phyloP scores from a whole-genome alignment of 2,113 vertebrate genomes.

The Catagonus wagneri region DNA sequence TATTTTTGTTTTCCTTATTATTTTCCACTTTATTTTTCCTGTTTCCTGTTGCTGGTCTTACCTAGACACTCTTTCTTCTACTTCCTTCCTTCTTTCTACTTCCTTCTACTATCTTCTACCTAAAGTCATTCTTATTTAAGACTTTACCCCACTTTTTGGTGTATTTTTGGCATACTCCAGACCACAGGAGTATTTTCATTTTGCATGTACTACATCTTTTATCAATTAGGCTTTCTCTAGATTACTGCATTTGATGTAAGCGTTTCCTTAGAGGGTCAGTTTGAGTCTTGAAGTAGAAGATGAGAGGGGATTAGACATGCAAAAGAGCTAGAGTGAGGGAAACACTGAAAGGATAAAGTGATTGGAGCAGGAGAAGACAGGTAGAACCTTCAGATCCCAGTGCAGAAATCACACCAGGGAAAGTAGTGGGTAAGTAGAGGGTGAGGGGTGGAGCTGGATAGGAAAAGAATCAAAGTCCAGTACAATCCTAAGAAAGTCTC shows the following conservation, averaged over 20 bases:
- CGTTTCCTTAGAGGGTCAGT: neutral
- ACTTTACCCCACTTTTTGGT: neutral
- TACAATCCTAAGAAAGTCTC: neutral
- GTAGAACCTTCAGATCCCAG: neutral
- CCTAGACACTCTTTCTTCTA: neutral
- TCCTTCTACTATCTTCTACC: neutral
- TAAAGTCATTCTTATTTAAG: neutral
- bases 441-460: fast-evolving
- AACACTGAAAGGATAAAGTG: neutral
- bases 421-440: neutral
- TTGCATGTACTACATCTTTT: neutral
- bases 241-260: neutral
- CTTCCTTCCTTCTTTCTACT: neutral
- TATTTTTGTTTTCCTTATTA: neutral
- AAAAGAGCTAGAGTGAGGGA: neutral
- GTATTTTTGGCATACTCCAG: neutral
- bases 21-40: neutral
- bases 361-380: neutral
- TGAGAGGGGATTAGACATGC: neutral
- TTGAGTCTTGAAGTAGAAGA: neutral
- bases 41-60: neutral
- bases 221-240: neutral
- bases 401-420: neutral
- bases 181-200: neutral
- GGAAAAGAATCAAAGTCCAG: fast-evolving